Percentiles rank a stretch among this genome's conserved stretches.
Evolutionary conservation across 2,888 invertebrate genomes (phyloP).

Genomic region (Lepidonotus clava): DNA sequence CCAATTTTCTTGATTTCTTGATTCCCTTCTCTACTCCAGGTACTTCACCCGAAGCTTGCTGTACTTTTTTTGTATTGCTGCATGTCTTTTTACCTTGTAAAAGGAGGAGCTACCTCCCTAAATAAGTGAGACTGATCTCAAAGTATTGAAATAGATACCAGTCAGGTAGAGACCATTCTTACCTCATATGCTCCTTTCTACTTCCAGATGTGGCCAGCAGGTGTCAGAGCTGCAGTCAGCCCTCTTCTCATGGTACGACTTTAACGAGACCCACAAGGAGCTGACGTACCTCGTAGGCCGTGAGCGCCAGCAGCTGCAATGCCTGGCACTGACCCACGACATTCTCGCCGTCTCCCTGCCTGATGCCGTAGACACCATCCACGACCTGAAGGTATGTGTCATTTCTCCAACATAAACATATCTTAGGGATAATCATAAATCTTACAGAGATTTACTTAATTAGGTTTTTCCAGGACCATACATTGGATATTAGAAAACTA

Average conservation of each 20-base stretch:
- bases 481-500: no score
- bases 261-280: slow-evolving; percentile 69
- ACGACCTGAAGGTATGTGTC: slow-evolving; percentile 64
- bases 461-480: no score
- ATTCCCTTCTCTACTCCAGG: no score
- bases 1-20: no score
- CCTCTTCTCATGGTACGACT: slow-evolving; percentile 71
- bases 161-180: background rate
- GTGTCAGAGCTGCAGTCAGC: slow-evolving; percentile 65
- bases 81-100: background rate
- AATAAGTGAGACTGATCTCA: no score
- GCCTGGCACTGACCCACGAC: slow-evolving; percentile 67
- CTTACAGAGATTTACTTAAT: no score
- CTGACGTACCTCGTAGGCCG: slow-evolving; percentile 79
- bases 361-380: slow-evolving; percentile 66
- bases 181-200: background rate
- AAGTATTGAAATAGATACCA: no score
- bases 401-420: no score
- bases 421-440: no score
- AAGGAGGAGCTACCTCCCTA: no score
- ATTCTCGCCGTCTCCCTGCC: slow-evolving; percentile 63
- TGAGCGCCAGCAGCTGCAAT: slow-evolving; percentile 84
- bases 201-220: slow-evolving; percentile 54
- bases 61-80: no score
- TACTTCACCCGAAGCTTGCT: no score